A percentile compares a stretch with the other conserved stretches of the same genome.
These are phyloP conservation scores for Sitodiplosis mosellana DNA, from an alignment of 1,140 invertebrate species.

Conservation along the genomic window DNA sequence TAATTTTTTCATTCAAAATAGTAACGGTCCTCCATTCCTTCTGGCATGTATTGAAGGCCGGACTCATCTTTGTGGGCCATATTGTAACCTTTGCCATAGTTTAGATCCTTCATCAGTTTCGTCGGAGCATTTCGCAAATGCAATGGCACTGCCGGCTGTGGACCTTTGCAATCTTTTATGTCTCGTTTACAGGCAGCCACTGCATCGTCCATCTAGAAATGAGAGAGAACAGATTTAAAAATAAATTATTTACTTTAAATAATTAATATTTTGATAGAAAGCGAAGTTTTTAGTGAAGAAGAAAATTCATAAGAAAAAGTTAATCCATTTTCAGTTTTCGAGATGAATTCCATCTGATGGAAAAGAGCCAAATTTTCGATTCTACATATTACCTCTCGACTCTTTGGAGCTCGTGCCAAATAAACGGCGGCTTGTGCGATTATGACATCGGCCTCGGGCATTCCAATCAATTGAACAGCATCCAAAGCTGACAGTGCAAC, in stretches of 20 bases:
- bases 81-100: slow-evolving; percentile 44
- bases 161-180: slow-evolving; percentile 42
- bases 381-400: slow-evolving; percentile 44
- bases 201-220: slow-evolving; percentile 22
- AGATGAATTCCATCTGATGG: no score
- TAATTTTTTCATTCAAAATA: no score
- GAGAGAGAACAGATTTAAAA: no score
- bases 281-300: no score
- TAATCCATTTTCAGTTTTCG: no score
- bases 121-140: slow-evolving; percentile 65
- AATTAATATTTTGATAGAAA: no score
- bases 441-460: slow-evolving; percentile 62
- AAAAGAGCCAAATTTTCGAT: no score
- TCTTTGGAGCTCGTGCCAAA: slow-evolving; percentile 58
- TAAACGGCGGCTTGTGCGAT: slow-evolving; percentile 59
- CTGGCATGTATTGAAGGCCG: slow-evolving; percentile 43
- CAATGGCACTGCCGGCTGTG: slow-evolving; percentile 49
- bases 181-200: slow-evolving; percentile 38
- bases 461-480: slow-evolving; percentile 61
- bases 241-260: no score
- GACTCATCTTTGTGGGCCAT: slow-evolving; percentile 32
- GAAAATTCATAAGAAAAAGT: no score
- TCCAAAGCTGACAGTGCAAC: slow-evolving; percentile 55
- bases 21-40: slow-evolving; percentile 39
- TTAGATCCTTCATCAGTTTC: slow-evolving; percentile 57